Percentiles rank a stretch among this genome's conserved stretches.
These are phyloP conservation scores for Pammene fasciana DNA, from an alignment of 2,888 invertebrate species.

Conservation along the genomic window DNA sequence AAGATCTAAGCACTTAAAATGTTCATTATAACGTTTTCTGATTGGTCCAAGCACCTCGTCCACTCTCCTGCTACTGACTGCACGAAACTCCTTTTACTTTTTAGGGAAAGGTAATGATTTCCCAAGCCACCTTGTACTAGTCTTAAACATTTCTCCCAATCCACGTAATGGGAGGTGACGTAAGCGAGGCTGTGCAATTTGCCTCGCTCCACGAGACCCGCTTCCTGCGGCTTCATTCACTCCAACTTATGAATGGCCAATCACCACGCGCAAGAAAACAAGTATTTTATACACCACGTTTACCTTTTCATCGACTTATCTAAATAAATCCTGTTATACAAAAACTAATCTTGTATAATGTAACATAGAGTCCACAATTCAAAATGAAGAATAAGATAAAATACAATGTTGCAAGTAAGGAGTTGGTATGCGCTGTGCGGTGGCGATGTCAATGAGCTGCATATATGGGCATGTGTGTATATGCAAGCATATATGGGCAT, in stretches of 20 bases:
- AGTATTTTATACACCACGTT: slow-evolving; percentile 25
- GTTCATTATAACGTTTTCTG: no score
- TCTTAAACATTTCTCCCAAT: slow-evolving; percentile 37
- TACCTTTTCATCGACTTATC: slow-evolving; percentile 2
- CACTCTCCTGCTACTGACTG: no score
- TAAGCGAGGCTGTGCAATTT: slow-evolving; percentile 58
- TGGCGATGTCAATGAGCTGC: background rate
- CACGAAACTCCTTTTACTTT: background rate
- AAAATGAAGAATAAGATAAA: background rate
- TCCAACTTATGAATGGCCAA: slow-evolving; percentile 57
- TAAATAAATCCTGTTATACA: background rate
- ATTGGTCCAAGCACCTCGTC: no score
- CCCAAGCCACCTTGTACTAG: background rate
- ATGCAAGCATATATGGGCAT: slow-evolving; percentile 1
- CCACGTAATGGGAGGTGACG: slow-evolving; percentile 50
- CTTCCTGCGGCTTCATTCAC: slow-evolving; percentile 64
- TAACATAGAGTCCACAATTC: background rate
- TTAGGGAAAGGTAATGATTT: background rate
- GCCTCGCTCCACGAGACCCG: slow-evolving; percentile 49
- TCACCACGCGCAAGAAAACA: slow-evolving; percentile 33
- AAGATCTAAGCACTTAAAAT: no score
- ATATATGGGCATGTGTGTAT: slow-evolving; percentile 6
- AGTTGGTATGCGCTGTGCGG: background rate
- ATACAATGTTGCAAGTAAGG: slow-evolving; percentile 4
- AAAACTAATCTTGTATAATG: background rate